Evolutionary conservation across 2,113 vertebrate species (phyloP).

Genomic region (Cyrtonyx montezumae): DNA sequence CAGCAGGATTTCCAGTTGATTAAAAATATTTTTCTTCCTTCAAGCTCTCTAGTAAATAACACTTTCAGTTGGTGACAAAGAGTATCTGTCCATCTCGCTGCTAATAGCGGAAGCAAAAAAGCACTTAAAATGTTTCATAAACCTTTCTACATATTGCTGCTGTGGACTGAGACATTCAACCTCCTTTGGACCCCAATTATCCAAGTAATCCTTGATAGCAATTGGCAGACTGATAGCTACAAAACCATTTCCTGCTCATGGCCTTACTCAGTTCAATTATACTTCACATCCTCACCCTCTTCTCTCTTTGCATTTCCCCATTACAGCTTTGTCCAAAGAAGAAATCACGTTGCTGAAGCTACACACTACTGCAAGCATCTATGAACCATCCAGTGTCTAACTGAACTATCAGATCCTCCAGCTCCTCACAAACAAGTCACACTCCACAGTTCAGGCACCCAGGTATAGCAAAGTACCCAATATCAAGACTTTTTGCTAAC

Average conservation of each 20-base stretch:
- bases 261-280: background rate
- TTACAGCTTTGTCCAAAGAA: background rate
- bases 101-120: background rate
- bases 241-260: background rate
- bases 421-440: background rate
- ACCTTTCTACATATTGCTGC: background rate
- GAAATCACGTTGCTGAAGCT: background rate
- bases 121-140: background rate
- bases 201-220: fast-evolving
- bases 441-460: background rate
- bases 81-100: background rate
- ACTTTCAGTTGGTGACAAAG: background rate
- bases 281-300: background rate
- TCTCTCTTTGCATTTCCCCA: background rate
- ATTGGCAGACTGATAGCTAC: background rate
- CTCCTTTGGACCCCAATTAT: background rate
- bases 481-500: background rate
- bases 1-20: background rate
- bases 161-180: fast-evolving
- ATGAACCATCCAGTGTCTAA: background rate
- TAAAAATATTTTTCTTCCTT: background rate
- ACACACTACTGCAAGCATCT: fast-evolving
- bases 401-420: background rate
- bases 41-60: background rate
- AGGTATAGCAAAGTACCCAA: background rate